Evolutionary conservation across 2,797 vertebrate species (phyloP).

Genomic region (Morelia viridis): DNA sequence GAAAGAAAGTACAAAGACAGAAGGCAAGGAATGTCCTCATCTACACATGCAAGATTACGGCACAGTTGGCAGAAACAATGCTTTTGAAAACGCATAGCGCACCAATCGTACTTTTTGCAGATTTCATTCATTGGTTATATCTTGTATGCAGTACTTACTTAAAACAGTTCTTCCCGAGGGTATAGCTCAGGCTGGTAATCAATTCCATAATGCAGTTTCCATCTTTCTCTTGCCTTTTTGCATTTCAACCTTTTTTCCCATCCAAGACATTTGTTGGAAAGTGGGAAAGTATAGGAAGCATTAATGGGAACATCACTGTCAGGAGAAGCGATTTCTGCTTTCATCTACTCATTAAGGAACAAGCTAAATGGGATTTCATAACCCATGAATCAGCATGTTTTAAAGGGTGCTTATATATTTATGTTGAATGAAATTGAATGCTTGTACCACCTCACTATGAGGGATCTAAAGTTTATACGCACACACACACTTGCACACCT

Average conservation of each 20-base stretch:
- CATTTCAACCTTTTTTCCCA: constrained; percentile 46
- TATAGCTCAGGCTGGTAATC: constrained; percentile 23
- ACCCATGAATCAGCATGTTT: constrained; percentile 4
- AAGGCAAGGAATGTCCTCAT: neutral
- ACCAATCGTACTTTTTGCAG: constrained; percentile 41
- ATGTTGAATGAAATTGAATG: constrained; percentile 39
- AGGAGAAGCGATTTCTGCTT: constrained; percentile 30
- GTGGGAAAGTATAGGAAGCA: neutral
- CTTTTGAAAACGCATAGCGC: constrained; percentile 47
- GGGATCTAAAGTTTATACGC: neutral
- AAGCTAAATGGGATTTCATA: neutral
- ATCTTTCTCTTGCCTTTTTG: constrained; percentile 23
- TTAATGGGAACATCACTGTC: constrained; percentile 6
- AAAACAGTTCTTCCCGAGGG: constrained; percentile 17
- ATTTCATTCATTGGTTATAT: neutral
- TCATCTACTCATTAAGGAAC: constrained; percentile 25
- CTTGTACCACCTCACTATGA: neutral
- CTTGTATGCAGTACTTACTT: constrained; percentile 46
- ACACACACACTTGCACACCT: neutral
- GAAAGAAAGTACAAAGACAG: neutral
- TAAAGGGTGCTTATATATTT: constrained; percentile 5
- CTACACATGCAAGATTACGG: constrained; percentile 3
- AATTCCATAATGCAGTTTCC: neutral
- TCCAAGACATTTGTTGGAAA: constrained; percentile 29
- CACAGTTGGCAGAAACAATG: constrained; percentile 47